These are phyloP conservation scores for Dysmachus trigonus DNA, from an alignment of 2,888 invertebrate species.

Conservation along the genomic window DNA sequence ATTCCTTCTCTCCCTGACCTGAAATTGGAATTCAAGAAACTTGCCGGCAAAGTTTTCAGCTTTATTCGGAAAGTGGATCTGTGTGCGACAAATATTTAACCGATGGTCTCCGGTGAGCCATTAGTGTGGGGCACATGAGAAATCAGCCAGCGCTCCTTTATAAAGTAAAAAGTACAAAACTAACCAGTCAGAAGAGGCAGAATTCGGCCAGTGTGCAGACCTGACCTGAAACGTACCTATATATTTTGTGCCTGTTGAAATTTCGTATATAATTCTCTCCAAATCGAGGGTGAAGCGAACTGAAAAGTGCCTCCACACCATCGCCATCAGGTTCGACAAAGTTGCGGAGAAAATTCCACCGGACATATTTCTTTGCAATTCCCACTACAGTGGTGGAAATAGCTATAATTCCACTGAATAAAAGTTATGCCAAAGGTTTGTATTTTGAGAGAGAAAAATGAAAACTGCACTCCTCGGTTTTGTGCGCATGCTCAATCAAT, in stretches of 20 bases:
- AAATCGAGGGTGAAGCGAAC: background rate
- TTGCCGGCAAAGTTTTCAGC: background rate
- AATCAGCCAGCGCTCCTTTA: background rate
- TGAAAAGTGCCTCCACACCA: background rate
- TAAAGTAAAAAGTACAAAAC: background rate
- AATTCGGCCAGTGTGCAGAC: background rate
- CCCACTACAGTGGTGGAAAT: no score
- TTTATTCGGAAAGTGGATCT: background rate
- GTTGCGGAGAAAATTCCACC: background rate
- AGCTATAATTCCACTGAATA: no score
- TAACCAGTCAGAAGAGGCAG: background rate
- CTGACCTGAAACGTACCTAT: background rate
- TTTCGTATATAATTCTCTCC: background rate
- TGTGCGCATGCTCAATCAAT: no score
- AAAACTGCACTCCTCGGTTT: no score
- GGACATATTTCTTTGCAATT: background rate
- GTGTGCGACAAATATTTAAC: background rate
- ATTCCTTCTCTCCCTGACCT: background rate
- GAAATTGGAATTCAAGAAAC: background rate
- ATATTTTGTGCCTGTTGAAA: background rate
- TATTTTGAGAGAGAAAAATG: no score
- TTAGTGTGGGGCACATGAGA: background rate
- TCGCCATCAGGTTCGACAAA: background rate
- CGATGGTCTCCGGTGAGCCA: constrained; percentile 6
- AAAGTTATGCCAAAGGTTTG: no score